Percentiles rank a stretch among this genome's conserved stretches.
Evolutionary conservation across 2,888 invertebrate species (phyloP).

Genomic region (Acleris holmiana): DNA sequence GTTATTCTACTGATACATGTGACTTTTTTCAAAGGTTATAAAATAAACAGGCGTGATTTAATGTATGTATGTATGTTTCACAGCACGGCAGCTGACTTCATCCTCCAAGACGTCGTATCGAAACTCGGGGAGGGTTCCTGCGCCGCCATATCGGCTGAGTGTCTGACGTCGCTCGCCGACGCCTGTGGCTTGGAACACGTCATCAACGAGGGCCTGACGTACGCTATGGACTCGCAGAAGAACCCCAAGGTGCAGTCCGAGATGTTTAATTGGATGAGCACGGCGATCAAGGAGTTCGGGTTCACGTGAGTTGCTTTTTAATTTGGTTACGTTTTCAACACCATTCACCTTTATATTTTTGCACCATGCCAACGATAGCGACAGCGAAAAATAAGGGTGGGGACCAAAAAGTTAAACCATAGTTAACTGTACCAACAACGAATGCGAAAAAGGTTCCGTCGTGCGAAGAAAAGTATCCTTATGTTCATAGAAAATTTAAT

Average conservation of each 20-base stretch:
- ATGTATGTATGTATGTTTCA: conserved; percentile 45
- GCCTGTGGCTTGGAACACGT: conserved; percentile 90
- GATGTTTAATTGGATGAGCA: conserved; percentile 91
- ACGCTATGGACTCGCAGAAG: conserved; percentile 92
- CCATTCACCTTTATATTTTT: no score
- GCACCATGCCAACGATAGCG: no score
- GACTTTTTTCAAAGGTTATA: no score
- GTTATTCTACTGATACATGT: no score
- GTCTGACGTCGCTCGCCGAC: conserved; percentile 91
- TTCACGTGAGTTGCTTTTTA: conserved; percentile 86
- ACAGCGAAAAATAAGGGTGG: no score
- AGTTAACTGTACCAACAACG: no score
- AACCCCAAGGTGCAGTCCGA: conserved; percentile 96
- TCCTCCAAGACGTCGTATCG: conserved; percentile 91
- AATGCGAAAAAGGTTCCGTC: no score
- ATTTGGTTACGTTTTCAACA: background rate
- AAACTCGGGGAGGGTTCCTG: conserved; percentile 94
- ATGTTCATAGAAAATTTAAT: no score
- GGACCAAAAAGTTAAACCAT: no score
- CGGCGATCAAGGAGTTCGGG: conserved; percentile 93
- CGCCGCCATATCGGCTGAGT: conserved; percentile 86
- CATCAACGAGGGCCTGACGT: conserved; percentile 87
- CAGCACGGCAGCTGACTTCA: conserved; percentile 89
- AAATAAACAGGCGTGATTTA: no score
- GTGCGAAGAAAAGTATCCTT: no score